Evolutionary conservation across 2,888 invertebrate genomes (phyloP).

Genomic region (Steinernema hermaphroditum): DNA sequence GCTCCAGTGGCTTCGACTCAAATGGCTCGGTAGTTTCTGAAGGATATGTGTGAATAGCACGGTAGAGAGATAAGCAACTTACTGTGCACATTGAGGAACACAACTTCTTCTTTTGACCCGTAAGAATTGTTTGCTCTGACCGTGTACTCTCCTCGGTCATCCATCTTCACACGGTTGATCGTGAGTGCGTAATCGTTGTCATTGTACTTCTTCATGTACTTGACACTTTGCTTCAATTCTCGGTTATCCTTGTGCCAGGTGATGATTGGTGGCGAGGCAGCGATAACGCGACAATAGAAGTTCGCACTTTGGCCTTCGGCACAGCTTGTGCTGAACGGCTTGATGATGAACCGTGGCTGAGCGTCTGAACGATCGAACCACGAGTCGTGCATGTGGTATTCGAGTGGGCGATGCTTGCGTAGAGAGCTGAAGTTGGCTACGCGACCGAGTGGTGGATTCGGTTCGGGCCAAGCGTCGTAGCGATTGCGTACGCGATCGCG

Average conservation of each 20-base stretch:
- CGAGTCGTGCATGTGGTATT: constrained; percentile 92
- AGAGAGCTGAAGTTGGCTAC: constrained; percentile 95
- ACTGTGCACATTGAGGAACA: constrained; percentile 82
- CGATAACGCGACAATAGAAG: constrained; percentile 92
- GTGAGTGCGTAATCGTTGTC: constrained; percentile 96
- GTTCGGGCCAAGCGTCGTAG: constrained; percentile 72
- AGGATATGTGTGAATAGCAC: neutral
- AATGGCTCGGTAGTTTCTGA: constrained; percentile 66
- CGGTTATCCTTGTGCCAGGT: constrained; percentile 92
- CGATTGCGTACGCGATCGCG: constrained; percentile 81
- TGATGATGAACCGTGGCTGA: constrained; percentile 94
- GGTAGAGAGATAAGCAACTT: neutral
- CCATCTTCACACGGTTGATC: constrained; percentile 90
- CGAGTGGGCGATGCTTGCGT: constrained; percentile 89
- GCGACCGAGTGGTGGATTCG: constrained; percentile 89
- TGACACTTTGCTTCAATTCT: constrained; percentile 92
- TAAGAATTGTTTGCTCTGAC: constrained; percentile 95
- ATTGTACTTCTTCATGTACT: constrained; percentile 96
- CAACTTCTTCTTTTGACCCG: constrained; percentile 90
- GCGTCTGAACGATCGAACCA: constrained; percentile 76
- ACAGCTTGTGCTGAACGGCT: constrained; percentile 90
- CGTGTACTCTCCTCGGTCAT: constrained; percentile 94
- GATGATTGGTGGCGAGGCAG: constrained; percentile 87
- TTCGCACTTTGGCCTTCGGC: constrained; percentile 96
- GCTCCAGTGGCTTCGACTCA: constrained; percentile 50